Evolutionary conservation across 2,888 invertebrate species (phyloP), one percentile per base, ranked within the genome.

Genomic region (Ryuthela nishihirai): DNA sequence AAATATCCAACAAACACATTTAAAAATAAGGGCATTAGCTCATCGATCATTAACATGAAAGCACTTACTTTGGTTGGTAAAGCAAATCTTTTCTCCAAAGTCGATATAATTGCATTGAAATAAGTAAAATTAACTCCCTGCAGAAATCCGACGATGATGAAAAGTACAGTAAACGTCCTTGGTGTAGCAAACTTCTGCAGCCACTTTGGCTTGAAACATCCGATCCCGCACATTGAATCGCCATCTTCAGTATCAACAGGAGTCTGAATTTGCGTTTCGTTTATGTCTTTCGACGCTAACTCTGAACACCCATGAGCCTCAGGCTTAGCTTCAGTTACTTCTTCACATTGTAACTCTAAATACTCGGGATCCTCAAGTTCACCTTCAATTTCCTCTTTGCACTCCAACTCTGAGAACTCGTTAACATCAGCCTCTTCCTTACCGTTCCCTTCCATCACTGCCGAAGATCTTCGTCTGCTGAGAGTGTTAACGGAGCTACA

Each of bases 101-200:
- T 67, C 2, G 58, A 58, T 44, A 65, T 36, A n/a, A 60, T 49
- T 3, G 60, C 62, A n/a, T 66, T 48, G 18, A 65, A 38, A 29
- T 65, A 65, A 12, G 66, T 60, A 43, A 65, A 67, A 20, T 50
- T 56, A 4, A 62, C 64, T 7, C 67, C 66, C 42, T 67, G 67
- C 4, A 67, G 44, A n/a, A 65, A 54, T 1, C 65, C 66, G 7
- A 67, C 29, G 26, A 15, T 36, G 15, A 58, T 59, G 35, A 62
- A 59, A n/a, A 50, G 59, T 12, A 65, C 43, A 7, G 64, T 40
- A 32, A 64, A 67, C 3, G 54, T 32, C 35, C 61, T 54, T 1
- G 67, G 67, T 39, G 39, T 64, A 32, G 55, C 62, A 25, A 63
- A 59, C 40, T 26, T 59, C 42, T 67, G 67, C 7, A 67, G 21